These are phyloP conservation scores for Syngnathus scovelli DNA, from an alignment of 2,113 vertebrate genomes.

Conservation along the genomic window DNA sequence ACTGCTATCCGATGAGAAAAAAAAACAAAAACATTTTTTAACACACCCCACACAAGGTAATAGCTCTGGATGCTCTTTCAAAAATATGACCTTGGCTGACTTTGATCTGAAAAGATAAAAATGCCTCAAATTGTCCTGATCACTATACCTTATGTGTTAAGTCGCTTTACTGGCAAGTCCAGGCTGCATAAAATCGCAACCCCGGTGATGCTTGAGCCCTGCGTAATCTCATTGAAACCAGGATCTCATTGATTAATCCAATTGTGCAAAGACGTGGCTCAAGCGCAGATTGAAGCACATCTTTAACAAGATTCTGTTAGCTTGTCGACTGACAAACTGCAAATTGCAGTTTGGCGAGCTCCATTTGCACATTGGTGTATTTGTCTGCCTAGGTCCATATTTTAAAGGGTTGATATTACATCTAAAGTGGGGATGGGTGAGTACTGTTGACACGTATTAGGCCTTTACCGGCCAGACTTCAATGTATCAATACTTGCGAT, in stretches of 20 bases:
- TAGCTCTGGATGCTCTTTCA: neutral
- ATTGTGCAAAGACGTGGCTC: conserved; percentile 37
- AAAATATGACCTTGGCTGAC: neutral
- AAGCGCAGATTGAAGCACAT: conserved; percentile 6
- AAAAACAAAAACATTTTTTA: neutral
- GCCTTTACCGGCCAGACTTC: too few relatives aligned
- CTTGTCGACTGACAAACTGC: neutral
- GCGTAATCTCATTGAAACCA: conserved; percentile 57
- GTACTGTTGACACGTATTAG: neutral
- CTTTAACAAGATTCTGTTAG: neutral
- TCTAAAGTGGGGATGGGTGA: neutral
- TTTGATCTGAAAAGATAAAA: neutral
- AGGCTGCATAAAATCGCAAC: conserved; percentile 9
- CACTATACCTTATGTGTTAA: neutral
- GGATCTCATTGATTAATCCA: conserved; percentile 66
- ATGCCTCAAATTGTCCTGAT: neutral
- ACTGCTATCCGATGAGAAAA: neutral
- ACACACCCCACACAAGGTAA: too few relatives aligned
- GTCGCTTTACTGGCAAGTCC: neutral
- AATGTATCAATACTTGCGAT: too few relatives aligned
- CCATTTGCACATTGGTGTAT: neutral
- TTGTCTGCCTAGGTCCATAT: neutral
- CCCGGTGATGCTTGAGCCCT: conserved; percentile 37
- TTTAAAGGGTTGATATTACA: neutral
- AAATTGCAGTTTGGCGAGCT: neutral